A percentile compares a stretch with the other conserved stretches of the same genome.
phyloP scores from a whole-genome alignment of 2,888 invertebrate genomes.

The Asteroscopus sphinx region DNA sequence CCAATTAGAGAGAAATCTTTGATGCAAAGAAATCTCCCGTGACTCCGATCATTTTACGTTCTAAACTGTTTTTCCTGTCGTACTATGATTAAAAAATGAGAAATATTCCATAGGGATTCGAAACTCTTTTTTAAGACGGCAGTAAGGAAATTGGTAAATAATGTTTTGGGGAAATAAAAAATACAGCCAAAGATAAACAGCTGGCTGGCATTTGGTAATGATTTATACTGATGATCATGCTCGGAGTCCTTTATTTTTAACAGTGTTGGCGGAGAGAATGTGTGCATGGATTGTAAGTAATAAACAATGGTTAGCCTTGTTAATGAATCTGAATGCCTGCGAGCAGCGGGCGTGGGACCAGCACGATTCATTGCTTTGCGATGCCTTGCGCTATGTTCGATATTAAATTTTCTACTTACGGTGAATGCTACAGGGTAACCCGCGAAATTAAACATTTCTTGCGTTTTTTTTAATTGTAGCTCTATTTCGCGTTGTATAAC shows the following conservation, averaged over 20 bases:
- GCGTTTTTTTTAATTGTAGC: too few relatives aligned
- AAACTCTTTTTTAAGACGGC: conserved; percentile 58
- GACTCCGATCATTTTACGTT: conserved; percentile 45
- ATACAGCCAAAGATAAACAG: conserved; percentile 20
- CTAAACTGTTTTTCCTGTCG: conserved; percentile 67
- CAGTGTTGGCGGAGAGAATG: conserved; percentile 58
- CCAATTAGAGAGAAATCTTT: conserved; percentile 58
- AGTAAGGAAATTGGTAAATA: conserved; percentile 57
- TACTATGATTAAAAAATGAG: conserved; percentile 67
- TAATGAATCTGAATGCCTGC: conserved; percentile 80
- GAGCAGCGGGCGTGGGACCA: conserved; percentile 70
- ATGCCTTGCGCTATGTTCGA: conserved; percentile 54
- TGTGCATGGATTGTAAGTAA: conserved; percentile 67
- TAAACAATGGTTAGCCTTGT: conserved; percentile 84
- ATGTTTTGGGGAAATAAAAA: conserved; percentile 9
- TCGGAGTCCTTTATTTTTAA: conserved; percentile 46
- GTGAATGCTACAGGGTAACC: too few relatives aligned
- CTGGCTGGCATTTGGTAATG: conserved; percentile 24
- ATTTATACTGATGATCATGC: conserved; percentile 37
- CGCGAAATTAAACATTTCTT: too few relatives aligned
- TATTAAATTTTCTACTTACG: conserved; percentile 60
- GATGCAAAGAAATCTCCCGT: conserved; percentile 47
- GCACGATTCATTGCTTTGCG: conserved; percentile 65
- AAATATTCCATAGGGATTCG: conserved; percentile 60
- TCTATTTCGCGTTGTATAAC: too few relatives aligned